phyloP scores from a whole-genome alignment of 1,140 invertebrate species.

The Trachelipus rathkii region DNA sequence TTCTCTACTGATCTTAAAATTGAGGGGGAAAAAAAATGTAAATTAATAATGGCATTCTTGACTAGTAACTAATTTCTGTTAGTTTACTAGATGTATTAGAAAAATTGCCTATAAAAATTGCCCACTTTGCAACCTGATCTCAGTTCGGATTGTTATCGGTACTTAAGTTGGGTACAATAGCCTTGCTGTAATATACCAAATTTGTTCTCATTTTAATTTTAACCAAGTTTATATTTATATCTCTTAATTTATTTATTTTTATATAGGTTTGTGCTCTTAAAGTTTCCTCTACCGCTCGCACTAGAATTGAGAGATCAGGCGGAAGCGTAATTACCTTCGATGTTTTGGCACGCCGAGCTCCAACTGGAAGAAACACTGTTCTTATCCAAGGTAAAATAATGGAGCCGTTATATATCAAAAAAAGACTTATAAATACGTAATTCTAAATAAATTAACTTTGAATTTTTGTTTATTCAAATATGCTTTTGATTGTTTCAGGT shows the following conservation, averaged over 20 bases:
- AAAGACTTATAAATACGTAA: not conserved
- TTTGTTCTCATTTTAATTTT: too few species aligned
- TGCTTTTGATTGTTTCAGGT: slow-evolving; percentile 52
- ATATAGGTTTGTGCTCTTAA: slow-evolving; percentile 82
- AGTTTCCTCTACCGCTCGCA: slow-evolving; percentile 87
- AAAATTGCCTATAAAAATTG: too few species aligned
- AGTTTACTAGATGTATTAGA: too few species aligned
- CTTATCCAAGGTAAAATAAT: slow-evolving; percentile 69
- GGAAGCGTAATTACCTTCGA: slow-evolving; percentile 97
- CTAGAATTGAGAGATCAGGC: slow-evolving; percentile 90
- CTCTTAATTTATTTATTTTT: slow-evolving; percentile 14
- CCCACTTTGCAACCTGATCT: too few species aligned
- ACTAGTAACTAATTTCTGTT: too few species aligned
- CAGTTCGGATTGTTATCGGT: too few species aligned
- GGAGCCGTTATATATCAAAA: not conserved
- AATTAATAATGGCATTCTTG: too few species aligned
- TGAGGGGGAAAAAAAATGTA: too few species aligned
- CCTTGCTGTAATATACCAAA: too few species aligned
- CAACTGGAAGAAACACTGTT: slow-evolving; percentile 89
- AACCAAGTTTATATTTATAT: too few species aligned
- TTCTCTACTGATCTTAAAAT: too few species aligned
- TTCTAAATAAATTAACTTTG: not conserved
- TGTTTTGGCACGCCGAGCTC: slow-evolving; percentile 86
- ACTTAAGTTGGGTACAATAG: too few species aligned
- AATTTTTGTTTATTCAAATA: not conserved